Evolutionary conservation across 2,888 invertebrate species (phyloP).

Genomic region (Cheiracanthium punctorium): DNA sequence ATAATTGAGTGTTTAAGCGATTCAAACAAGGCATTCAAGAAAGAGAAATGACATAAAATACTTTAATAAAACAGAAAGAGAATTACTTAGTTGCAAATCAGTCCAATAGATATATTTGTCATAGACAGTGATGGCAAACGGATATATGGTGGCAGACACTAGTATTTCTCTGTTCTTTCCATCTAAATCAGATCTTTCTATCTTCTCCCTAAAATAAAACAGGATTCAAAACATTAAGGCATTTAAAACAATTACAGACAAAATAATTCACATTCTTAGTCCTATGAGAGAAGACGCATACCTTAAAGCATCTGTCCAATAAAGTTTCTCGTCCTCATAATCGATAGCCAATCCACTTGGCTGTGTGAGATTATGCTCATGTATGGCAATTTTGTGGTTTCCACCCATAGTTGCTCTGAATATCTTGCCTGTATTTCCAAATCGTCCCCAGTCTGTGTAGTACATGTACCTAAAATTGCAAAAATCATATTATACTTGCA

Average conservation of each 20-base stretch:
- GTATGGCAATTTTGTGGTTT: slow-evolving; percentile 89
- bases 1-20: no score
- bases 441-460: slow-evolving; percentile 96
- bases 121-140: slow-evolving; percentile 94
- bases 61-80: no score
- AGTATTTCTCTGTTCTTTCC: slow-evolving; percentile 88
- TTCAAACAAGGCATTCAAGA: no score
- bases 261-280: neutral
- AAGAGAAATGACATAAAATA: no score
- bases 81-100: slow-evolving; percentile 86
- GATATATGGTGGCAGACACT: slow-evolving; percentile 93
- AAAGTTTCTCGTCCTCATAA: slow-evolving; percentile 86
- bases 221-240: neutral
- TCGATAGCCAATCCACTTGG: slow-evolving; percentile 97
- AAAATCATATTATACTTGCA: no score
- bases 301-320: slow-evolving; percentile 97
- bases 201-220: slow-evolving; percentile 83
- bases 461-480: slow-evolving; percentile 83
- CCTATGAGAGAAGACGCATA: slow-evolving; percentile 69
- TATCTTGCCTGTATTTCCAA: slow-evolving; percentile 94
- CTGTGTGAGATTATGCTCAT: slow-evolving; percentile 92
- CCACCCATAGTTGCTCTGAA: slow-evolving; percentile 98
- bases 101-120: slow-evolving; percentile 97
- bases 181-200: slow-evolving; percentile 92
- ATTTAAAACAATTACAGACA: neutral